A percentile compares a stretch with the other conserved stretches of the same genome.
Evolutionary conservation across 2,113 vertebrate species (phyloP).

Genomic region (Catharus minimus): DNA sequence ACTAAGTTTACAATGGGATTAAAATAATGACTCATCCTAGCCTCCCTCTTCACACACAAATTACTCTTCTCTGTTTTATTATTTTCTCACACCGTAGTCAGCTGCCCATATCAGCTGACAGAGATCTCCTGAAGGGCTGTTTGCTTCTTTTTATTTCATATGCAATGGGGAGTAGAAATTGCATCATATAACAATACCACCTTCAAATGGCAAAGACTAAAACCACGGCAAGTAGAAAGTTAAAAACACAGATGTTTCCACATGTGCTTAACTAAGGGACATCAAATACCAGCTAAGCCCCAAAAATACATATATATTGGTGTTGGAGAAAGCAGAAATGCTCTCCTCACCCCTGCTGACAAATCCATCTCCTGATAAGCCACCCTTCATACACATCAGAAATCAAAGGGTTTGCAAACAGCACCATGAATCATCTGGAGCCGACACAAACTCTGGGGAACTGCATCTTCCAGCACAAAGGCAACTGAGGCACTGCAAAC

Average conservation of each 20-base stretch:
- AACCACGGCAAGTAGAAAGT: not conserved
- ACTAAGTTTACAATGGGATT: not conserved
- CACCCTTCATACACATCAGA: not conserved
- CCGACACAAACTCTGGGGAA: not conserved
- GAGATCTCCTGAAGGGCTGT: not conserved
- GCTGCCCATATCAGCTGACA: not conserved
- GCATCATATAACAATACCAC: not conserved
- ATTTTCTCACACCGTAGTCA: not conserved
- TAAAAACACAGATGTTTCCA: not conserved
- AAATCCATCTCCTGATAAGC: not conserved
- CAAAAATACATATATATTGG: not conserved
- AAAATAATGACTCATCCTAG: not conserved
- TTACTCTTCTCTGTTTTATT: not conserved
- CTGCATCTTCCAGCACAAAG: not conserved
- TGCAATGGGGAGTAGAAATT: not conserved
- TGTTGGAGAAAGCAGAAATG: not conserved
- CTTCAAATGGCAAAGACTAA: not conserved
- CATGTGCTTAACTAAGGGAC: not conserved
- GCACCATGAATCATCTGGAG: not conserved
- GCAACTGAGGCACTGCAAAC: not conserved
- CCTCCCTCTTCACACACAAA: not conserved
- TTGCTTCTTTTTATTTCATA: not conserved
- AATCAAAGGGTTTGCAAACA: not conserved
- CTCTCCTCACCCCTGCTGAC: not conserved
- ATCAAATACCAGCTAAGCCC: not conserved